These are phyloP conservation scores for Parnassius apollo DNA, from an alignment of 2,888 invertebrate species.

Conservation along the genomic window DNA sequence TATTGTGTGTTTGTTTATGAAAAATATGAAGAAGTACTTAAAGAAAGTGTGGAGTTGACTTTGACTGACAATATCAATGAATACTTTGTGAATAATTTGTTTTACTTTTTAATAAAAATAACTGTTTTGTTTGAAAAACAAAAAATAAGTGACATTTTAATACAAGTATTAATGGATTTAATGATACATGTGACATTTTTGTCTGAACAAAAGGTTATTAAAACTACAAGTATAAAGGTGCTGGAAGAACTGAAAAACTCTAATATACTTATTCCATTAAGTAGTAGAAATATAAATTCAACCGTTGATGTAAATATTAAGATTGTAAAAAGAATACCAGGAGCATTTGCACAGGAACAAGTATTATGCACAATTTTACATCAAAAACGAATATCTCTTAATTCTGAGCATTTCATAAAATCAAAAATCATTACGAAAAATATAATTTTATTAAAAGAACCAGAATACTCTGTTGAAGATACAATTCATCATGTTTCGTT, in stretches of 20 bases:
- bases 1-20: slow-evolving; percentile 49
- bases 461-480: slow-evolving; percentile 39
- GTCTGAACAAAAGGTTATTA: slow-evolving; percentile 42
- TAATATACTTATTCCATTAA: slow-evolving; percentile 50
- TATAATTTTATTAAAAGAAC: slow-evolving; percentile 39
- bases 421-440: slow-evolving; percentile 29
- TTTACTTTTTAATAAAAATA: slow-evolving; percentile 52
- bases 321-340: slow-evolving; percentile 55
- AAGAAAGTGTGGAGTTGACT: slow-evolving; percentile 40
- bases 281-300: slow-evolving; percentile 33
- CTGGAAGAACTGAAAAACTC: slow-evolving; percentile 45
- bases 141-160: slow-evolving; percentile 44
- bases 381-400: slow-evolving; percentile 43
- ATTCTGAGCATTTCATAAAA: slow-evolving; percentile 60
- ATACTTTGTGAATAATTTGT: slow-evolving; percentile 48
- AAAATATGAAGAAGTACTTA: slow-evolving; percentile 52
- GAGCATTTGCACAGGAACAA: slow-evolving; percentile 48
- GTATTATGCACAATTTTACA: slow-evolving; percentile 55
- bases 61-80: slow-evolving; percentile 51
- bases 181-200: slow-evolving; percentile 54
- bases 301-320: slow-evolving; percentile 48
- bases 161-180: slow-evolving; percentile 45
- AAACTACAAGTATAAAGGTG: slow-evolving; percentile 52
- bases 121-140: slow-evolving; percentile 39
- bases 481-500: slow-evolving; percentile 40